Conservation (phyloP, 2,888 invertebrate species). For the Acleris literana region DNA sequence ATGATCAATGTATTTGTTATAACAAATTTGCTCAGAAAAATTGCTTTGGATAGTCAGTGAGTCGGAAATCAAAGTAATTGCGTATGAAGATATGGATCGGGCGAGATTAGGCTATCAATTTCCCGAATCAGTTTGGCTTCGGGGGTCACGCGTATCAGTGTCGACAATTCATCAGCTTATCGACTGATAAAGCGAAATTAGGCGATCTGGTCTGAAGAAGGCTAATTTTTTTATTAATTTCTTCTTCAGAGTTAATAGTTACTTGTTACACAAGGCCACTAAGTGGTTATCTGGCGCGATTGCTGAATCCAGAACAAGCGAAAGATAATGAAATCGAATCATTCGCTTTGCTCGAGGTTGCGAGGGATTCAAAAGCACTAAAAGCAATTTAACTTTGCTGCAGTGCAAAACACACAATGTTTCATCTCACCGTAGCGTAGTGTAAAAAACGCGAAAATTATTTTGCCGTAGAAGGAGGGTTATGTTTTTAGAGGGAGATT, state of each 20-base stretch:
- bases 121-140: conserved; percentile 17
- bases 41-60: conserved; percentile 9
- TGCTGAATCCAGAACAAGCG: too few species aligned
- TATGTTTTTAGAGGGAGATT: too few species aligned
- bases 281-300: not conserved
- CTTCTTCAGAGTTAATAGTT: not conserved
- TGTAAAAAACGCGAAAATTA: too few species aligned
- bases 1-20: too few species aligned
- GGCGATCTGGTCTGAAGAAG: conserved; percentile 10
- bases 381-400: too few species aligned
- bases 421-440: too few species aligned
- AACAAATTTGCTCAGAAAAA: conserved; percentile 1
- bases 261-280: not conserved
- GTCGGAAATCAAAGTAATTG: conserved; percentile 26
- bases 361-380: too few species aligned
- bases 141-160: conserved; percentile 22
- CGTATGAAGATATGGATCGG: conserved; percentile 25
- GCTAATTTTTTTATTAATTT: conserved; percentile 3
- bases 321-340: too few species aligned
- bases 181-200: conserved; percentile 26
- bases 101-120: conserved; percentile 32
- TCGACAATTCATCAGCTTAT: conserved; percentile 35
- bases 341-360: too few species aligned
- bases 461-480: too few species aligned
- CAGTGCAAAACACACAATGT: too few species aligned